These are phyloP conservation scores for Melolontha melolontha DNA, from an alignment of 2,888 invertebrate genomes.

Conservation along the genomic window DNA sequence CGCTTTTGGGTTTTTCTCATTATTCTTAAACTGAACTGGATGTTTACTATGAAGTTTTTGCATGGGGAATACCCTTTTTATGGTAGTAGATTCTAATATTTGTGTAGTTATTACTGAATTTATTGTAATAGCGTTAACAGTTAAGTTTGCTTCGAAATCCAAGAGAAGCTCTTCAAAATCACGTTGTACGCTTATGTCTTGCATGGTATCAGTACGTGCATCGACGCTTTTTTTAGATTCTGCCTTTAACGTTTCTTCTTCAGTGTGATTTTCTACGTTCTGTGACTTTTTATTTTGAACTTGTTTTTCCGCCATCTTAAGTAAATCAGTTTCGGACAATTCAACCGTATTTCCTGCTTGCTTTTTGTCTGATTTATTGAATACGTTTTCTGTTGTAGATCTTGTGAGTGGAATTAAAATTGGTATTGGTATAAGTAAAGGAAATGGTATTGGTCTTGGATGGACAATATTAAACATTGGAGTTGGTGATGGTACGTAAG, in stretches of 20 bases:
- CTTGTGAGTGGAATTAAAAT: constrained; percentile 91
- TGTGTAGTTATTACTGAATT: constrained; percentile 51
- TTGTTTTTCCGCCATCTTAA: constrained; percentile 97
- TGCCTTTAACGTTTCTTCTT: constrained; percentile 67
- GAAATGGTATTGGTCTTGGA: constrained; percentile 88
- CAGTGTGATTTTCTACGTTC: constrained; percentile 73
- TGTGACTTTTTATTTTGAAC: constrained; percentile 78
- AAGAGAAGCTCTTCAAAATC: constrained; percentile 87
- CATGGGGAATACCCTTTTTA: too few relatives aligned
- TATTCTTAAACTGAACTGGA: too few relatives aligned
- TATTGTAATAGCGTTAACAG: constrained; percentile 82
- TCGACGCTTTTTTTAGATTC: constrained; percentile 69
- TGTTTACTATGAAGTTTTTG: too few relatives aligned
- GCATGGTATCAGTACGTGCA: constrained; percentile 84
- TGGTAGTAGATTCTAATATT: too few relatives aligned
- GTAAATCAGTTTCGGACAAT: constrained; percentile 90
- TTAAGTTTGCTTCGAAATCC: constrained; percentile 87
- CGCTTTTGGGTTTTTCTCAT: constrained; percentile 87
- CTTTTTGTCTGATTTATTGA: constrained; percentile 85
- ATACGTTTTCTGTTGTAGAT: constrained; percentile 85
- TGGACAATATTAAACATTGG: constrained; percentile 89
- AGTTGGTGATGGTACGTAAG: constrained; percentile 87
- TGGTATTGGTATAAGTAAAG: constrained; percentile 88
- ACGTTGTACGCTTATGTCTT: constrained; percentile 88
- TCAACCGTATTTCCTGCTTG: constrained; percentile 89